Evolutionary conservation across 2,113 vertebrate species (phyloP).

Genomic region (Phalacrocorax pelagicus): DNA sequence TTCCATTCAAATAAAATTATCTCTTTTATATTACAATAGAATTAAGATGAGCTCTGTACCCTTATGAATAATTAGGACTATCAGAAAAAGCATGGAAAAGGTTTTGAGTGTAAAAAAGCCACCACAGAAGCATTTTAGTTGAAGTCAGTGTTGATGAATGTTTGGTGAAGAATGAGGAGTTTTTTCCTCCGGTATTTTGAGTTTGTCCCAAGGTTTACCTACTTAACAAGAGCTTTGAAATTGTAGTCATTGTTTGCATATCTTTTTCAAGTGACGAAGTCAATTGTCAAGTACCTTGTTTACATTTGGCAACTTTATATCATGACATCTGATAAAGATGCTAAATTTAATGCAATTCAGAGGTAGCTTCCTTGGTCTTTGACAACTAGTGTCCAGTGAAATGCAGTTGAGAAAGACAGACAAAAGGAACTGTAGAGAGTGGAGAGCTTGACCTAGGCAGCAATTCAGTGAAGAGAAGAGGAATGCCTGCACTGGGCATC

Average conservation of each 20-base stretch:
- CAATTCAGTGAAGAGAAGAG: neutral
- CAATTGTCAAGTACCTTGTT: neutral
- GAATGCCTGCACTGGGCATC: neutral
- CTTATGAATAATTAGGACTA: neutral
- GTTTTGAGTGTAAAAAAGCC: neutral
- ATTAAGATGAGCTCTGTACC: neutral
- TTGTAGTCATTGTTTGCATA: neutral
- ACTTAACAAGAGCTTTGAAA: neutral
- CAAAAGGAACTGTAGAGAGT: neutral
- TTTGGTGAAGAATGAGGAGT: neutral
- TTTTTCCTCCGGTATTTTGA: neutral
- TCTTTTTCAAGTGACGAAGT: neutral
- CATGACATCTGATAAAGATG: neutral
- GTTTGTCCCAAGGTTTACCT: neutral
- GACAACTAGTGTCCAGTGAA: neutral
- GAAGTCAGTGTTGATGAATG: neutral
- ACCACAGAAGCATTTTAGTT: neutral
- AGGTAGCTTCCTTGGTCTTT: neutral
- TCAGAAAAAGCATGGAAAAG: neutral
- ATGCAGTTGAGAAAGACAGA: neutral
- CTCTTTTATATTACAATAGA: neutral
- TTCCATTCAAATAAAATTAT: neutral
- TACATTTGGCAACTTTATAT: neutral
- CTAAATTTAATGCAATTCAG: neutral
- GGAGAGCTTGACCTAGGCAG: neutral